Evolutionary conservation across 2,888 invertebrate species (phyloP).

Genomic region (Petrolisthes manimaculis): DNA sequence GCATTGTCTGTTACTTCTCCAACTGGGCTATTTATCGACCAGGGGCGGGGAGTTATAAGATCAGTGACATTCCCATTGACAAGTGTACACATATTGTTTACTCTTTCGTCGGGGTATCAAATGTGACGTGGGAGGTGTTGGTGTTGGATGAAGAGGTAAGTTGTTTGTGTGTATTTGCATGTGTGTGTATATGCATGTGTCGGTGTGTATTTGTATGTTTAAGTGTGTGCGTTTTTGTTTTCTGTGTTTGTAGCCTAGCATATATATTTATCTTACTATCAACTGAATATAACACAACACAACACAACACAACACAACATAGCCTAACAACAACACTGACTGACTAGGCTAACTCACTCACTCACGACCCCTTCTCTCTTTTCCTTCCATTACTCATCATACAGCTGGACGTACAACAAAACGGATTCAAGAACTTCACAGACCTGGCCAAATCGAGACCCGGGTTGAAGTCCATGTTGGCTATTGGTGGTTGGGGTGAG

Average conservation of each 20-base stretch:
- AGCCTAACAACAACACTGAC: too few relatives aligned
- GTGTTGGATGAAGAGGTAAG: conserved; percentile 84
- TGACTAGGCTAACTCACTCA: background rate
- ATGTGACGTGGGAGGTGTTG: conserved; percentile 81
- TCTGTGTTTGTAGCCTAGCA: background rate
- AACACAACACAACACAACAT: too few relatives aligned
- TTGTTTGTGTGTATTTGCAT: background rate
- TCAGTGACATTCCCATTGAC: conserved; percentile 85
- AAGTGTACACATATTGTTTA: conserved; percentile 89
- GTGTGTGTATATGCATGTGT: background rate
- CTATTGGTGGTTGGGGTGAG: conserved; percentile 92
- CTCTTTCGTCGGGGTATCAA: conserved; percentile 88
- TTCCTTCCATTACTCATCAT: background rate
- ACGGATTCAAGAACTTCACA: conserved; percentile 85
- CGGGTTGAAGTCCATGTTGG: conserved; percentile 81
- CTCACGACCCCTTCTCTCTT: background rate
- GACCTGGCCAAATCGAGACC: conserved; percentile 79
- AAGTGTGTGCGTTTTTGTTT: background rate
- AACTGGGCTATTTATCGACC: conserved; percentile 90
- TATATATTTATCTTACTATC: background rate
- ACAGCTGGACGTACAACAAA: conserved; percentile 69
- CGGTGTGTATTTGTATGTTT: background rate
- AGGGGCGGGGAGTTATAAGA: conserved; percentile 81
- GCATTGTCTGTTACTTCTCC: conserved; percentile 76
- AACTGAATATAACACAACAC: too few relatives aligned